Evolutionary conservation across 2,888 invertebrate genomes (phyloP).

Genomic region (Melanostoma scalare): DNA sequence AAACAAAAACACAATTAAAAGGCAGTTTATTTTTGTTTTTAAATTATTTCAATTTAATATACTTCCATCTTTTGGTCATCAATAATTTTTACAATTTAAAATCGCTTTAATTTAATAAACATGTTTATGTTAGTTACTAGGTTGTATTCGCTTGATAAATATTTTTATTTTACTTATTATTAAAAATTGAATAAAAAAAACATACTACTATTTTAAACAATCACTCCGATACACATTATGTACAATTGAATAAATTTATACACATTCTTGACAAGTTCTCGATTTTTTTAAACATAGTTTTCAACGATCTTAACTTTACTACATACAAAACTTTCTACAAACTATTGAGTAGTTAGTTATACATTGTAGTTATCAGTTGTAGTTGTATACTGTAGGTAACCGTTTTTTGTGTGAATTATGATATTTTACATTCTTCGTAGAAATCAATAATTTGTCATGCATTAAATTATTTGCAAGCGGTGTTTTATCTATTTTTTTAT

Average conservation of each 20-base stretch:
- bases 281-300: slow-evolving; percentile 32
- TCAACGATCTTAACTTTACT: slow-evolving; percentile 23
- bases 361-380: background rate
- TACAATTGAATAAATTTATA: slow-evolving; percentile 16
- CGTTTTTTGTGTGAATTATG: slow-evolving; percentile 8
- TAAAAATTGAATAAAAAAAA: slow-evolving; percentile 57
- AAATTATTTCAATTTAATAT: slow-evolving; percentile 63
- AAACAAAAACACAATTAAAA: slow-evolving; percentile 32
- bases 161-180: slow-evolving; percentile 38
- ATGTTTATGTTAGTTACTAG: slow-evolving; percentile 40
- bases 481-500: slow-evolving; percentile 25
- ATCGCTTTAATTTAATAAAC: slow-evolving; percentile 47
- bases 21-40: slow-evolving; percentile 26
- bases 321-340: slow-evolving; percentile 27
- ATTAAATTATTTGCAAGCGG: slow-evolving; percentile 34
- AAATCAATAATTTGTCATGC: slow-evolving; percentile 27
- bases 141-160: slow-evolving; percentile 41
- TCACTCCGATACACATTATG: slow-evolving; percentile 37
- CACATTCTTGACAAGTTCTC: slow-evolving; percentile 49
- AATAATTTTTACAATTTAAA: slow-evolving; percentile 65
- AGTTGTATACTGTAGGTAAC: slow-evolving; percentile 37
- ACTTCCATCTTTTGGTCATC: slow-evolving; percentile 64
- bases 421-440: slow-evolving; percentile 38
- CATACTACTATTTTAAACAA: slow-evolving; percentile 52
- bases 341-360: slow-evolving; percentile 28